Percentiles rank a stretch among this genome's conserved stretches.
Conservation (phyloP, 37 sponge, comb jelly and placozoan genomes). For the Hormiphora californensis region DNA sequence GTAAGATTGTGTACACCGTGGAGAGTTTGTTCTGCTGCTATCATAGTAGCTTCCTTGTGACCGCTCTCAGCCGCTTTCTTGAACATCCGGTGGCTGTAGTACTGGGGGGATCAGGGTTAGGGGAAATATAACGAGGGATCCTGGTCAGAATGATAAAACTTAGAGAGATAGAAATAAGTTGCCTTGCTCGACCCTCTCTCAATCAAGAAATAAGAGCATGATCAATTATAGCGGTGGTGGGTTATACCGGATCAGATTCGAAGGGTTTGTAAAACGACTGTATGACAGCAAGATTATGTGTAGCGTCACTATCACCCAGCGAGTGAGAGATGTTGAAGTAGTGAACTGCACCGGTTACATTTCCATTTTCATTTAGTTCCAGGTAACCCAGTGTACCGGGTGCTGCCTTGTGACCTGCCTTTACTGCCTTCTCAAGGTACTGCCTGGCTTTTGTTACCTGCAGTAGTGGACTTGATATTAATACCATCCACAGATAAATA, state of each 20-base stretch:
- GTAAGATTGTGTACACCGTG: background rate
- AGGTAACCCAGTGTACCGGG: slow-evolving; percentile 45
- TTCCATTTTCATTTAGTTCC: slow-evolving; percentile 33
- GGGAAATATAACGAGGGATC: background rate
- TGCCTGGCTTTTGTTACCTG: slow-evolving; percentile 32
- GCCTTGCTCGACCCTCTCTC: background rate
- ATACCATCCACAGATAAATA: too few relatives aligned
- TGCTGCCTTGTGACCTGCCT: slow-evolving; percentile 32
- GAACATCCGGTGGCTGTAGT: slow-evolving; percentile 48
- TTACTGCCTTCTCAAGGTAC: slow-evolving; percentile 23
- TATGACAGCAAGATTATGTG: slow-evolving; percentile 46
- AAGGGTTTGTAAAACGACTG: slow-evolving; percentile 13
- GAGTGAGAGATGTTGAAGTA: slow-evolving; percentile 42
- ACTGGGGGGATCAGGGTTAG: background rate
- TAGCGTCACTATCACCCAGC: slow-evolving; percentile 29
- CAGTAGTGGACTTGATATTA: background rate
- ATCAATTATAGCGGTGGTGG: background rate
- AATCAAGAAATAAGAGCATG: background rate
- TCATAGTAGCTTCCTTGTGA: slow-evolving; percentile 32
- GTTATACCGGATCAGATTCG: slow-evolving; percentile 7
- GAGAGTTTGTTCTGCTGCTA: slow-evolving; percentile 18
- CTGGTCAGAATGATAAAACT: background rate
- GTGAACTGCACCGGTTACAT: slow-evolving; percentile 32
- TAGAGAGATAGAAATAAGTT: background rate
- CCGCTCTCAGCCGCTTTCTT: slow-evolving; percentile 30